These are phyloP conservation scores for Melikaiella ostensackeni DNA, from an alignment of 2,888 invertebrate genomes.

Conservation along the genomic window DNA sequence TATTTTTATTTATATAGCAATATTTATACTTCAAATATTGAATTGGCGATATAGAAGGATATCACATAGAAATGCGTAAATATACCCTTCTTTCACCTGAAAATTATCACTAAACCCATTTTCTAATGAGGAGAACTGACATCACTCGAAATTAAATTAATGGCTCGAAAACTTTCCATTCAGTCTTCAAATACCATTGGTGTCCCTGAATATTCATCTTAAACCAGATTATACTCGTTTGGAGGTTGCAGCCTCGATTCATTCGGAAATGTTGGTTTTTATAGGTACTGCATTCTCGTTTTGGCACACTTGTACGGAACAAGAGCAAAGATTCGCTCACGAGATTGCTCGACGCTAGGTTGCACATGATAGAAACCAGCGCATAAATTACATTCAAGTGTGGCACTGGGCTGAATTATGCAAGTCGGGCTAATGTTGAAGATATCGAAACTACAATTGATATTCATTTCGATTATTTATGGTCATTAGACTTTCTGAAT, in stretches of 20 bases:
- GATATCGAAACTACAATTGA: not conserved
- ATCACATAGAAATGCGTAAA: too few species aligned
- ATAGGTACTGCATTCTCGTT: slow-evolving; percentile 20
- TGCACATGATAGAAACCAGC: slow-evolving; percentile 11
- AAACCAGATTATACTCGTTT: not conserved
- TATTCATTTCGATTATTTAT: not conserved
- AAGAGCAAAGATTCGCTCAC: slow-evolving; percentile 29
- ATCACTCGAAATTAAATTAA: not conserved
- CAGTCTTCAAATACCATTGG: not conserved
- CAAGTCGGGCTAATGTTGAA: not conserved
- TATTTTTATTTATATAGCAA: not conserved
- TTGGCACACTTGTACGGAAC: slow-evolving; percentile 17
- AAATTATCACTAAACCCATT: not conserved
- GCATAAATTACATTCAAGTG: slow-evolving; percentile 11
- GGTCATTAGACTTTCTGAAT: not conserved
- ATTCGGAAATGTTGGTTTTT: slow-evolving; percentile 15
- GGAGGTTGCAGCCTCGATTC: not conserved
- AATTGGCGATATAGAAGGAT: too few species aligned
- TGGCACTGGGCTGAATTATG: not conserved
- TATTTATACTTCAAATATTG: not conserved
- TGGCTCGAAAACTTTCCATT: not conserved
- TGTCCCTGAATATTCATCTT: not conserved
- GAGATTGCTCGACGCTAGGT: slow-evolving; percentile 5
- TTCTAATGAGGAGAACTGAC: not conserved
- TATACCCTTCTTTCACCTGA: too few species aligned